A percentile compares a stretch with the other conserved stretches of the same genome.
Evolutionary conservation across 2,888 invertebrate genomes (phyloP).

Genomic region (Ennomos fuscantarius): DNA sequence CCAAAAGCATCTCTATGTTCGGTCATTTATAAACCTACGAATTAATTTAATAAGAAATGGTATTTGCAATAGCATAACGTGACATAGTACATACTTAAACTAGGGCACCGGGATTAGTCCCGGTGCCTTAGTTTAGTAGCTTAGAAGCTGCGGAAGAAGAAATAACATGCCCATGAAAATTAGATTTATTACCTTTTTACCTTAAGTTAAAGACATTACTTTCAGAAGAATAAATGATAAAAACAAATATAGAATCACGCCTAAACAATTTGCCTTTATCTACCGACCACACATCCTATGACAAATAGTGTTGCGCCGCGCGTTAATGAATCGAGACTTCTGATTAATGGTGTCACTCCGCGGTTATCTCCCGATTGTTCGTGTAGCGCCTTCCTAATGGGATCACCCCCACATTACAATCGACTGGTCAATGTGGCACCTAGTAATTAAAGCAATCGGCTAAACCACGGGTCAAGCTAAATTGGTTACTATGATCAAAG

Average conservation of each 20-base stretch:
- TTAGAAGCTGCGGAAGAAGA: too few species aligned
- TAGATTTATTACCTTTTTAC: constrained; percentile 7
- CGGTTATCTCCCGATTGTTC: constrained; percentile 67
- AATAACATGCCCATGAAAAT: neutral
- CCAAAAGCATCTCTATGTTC: too few species aligned
- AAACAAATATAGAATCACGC: constrained; percentile 30
- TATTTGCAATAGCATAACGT: too few species aligned
- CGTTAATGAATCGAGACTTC: constrained; percentile 75
- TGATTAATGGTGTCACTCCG: constrained; percentile 78
- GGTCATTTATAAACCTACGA: too few species aligned
- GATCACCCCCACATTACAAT: constrained; percentile 60
- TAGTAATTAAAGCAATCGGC: constrained; percentile 27
- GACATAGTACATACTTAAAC: too few species aligned
- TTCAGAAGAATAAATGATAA: constrained; percentile 8
- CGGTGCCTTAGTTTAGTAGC: too few species aligned
- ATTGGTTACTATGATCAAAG: constrained; percentile 13
- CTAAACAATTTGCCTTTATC: constrained; percentile 50
- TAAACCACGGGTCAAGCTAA: constrained; percentile 36
- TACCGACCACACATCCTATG: constrained; percentile 69
- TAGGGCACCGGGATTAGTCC: too few species aligned
- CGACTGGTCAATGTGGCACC: constrained; percentile 29
- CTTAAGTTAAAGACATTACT: constrained; percentile 1
- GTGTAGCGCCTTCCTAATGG: constrained; percentile 73
- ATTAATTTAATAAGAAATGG: too few species aligned
- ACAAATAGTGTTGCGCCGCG: constrained; percentile 70